Evolutionary conservation across 2,797 vertebrate species (phyloP), one percentile per base, ranked within the genome.

Genomic region (Sternotherus odoratus): DNA sequence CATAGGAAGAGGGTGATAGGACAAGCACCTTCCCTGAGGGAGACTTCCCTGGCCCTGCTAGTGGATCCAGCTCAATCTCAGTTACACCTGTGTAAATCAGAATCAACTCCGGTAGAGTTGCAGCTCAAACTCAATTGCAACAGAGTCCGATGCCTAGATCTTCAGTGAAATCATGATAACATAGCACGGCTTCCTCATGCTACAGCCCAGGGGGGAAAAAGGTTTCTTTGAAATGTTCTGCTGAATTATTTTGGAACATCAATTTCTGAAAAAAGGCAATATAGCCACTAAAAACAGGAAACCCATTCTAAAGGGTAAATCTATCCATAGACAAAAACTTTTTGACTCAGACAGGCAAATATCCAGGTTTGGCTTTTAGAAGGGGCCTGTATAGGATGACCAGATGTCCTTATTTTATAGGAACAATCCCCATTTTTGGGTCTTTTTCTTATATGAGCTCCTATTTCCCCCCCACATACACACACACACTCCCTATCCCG

Each of bases 331-430:
- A 26, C 56, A 87, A 82, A 82, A 82, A 2, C 3, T 43, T 89
- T 87, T 92, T 91, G 8, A 16, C 46, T 54, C 24, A 43, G 87
- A 24, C 15, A 66, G 48, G 56, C 66, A 90, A 79, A 87, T 56
- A 21, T 0, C 0, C 7, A 51, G 12, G 10, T 3, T 3, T 79
- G 82, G 23, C 49, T 63, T 90, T 80, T 43, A 36, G 78, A 2
- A 26, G 69, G 53, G 66, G 12, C 17, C 93, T 90, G 78, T 43
- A 43, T 8, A 43, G 43, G 43, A 43, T 5, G 43, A 43, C 43
- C 43, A 43, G 43, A 43, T 43, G 8, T 43, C 43, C 43, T 43
- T 43, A 43, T 43, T 43, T 43, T 43, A 43, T 43, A 43, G 43
- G 43, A 8, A 43, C 43, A 43, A 43, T 43, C 43, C 43, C 43